phyloP scores from a whole-genome alignment of 1,140 invertebrate genomes.

The Trachymyrmex septentrionalis region DNA sequence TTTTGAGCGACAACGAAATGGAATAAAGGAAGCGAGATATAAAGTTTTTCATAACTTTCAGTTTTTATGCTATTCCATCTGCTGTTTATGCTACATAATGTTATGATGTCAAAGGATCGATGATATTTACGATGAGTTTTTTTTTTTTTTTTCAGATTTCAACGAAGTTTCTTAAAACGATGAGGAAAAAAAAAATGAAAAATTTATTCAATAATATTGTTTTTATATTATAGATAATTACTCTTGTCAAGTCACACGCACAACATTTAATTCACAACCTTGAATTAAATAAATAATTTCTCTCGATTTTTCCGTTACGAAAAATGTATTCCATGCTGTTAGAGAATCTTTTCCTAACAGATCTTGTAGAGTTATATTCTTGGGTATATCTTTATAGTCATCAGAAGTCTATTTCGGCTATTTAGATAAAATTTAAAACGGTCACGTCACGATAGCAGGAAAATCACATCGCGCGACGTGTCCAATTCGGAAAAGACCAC shows the following conservation, averaged over 20 bases:
- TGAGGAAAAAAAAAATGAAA: neutral
- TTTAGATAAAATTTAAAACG: neutral
- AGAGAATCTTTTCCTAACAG: no score
- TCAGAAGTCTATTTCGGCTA: neutral
- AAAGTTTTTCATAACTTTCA: slow-evolving; percentile 48
- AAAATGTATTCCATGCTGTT: neutral
- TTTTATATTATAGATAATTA: neutral
- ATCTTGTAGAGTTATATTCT: neutral
- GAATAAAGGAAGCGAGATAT: slow-evolving; percentile 50
- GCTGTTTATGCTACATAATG: neutral
- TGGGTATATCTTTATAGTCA: neutral
- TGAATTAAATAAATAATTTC: neutral
- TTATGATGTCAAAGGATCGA: neutral
- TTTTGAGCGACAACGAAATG: slow-evolving; percentile 2
- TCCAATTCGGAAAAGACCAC: slow-evolving; percentile 21
- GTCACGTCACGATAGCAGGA: neutral
- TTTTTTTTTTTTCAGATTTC: neutral
- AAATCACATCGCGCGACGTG: neutral
- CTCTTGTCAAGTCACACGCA: neutral
- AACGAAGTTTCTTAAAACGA: neutral
- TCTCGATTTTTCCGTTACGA: neutral
- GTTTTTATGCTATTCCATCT: slow-evolving; percentile 46
- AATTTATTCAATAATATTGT: neutral
- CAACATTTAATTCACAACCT: neutral
- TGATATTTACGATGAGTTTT: neutral